Base-by-base conservation (phyloP, 1,140 invertebrate species). In the Sipha flava region DNA sequence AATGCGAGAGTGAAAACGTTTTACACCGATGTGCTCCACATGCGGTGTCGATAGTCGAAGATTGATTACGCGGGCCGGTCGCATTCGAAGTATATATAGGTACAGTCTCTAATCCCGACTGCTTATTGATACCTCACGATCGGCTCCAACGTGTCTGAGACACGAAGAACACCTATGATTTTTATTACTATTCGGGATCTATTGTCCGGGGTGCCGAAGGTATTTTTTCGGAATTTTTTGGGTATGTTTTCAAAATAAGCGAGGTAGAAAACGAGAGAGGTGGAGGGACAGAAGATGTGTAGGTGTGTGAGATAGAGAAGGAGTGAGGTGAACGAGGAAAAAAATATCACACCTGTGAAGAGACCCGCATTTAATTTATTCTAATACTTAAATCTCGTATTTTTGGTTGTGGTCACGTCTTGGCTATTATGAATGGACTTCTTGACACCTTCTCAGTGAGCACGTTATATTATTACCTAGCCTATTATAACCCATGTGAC, bases 81-180 rank as follows among this genome's bases (percentile, higher is more conserved):
- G 31, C n/a, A 29, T 45, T 29, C 40, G 64, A n/a, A 16, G 64
- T 23, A 21, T 9, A 31, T n/a, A 31, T 14, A 12, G 16, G 14
- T 57, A 57, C 54, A 57, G 45, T 37, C 52, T 77, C 29, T 77
- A 77, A 77, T 77, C 73, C 73, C 52, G 73, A 9, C 49, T 34
- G 73, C 73, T 59, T 54, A 77, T 77, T 77, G 73, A 77, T 57
- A 77, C 73, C 73, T 77, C 73, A 77, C 73, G 73, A 77, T 77
- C 73, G 73, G 73, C 73, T 77, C 73, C 73, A 77, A 77, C 73
- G 73, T 77, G 73, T 77, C 73, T 77, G 73, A 12, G 52, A 10
- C 21, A 4, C 66, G 9, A 40, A 43, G 40, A 47, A 59, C 37
- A 77, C 72, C 72, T 75, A 75, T 75, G 72, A 59, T 57, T 77